phyloP scores from a whole-genome alignment of 1,140 invertebrate species.

The Ptiloglossa arizonensis region DNA sequence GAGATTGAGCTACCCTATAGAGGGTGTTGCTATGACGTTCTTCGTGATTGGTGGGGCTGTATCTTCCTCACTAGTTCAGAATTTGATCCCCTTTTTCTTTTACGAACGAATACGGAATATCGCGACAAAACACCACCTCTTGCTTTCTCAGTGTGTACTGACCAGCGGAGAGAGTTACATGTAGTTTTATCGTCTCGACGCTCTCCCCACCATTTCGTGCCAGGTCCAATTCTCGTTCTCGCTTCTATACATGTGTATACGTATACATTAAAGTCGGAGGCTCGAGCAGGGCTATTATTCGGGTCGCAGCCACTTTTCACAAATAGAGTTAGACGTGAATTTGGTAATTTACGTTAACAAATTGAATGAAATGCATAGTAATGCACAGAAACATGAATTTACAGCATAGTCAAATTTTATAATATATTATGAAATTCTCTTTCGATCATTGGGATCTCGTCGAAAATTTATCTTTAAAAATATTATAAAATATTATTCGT shows the following conservation, averaged over 20 bases:
- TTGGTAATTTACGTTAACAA: no score
- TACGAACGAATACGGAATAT: not conserved
- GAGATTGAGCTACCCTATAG: not conserved
- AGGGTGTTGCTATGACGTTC: not conserved
- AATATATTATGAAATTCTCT: no score
- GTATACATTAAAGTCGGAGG: not conserved
- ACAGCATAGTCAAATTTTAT: no score
- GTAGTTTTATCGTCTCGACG: constrained; percentile 60
- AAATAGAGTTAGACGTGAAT: not conserved
- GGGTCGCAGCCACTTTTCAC: constrained; percentile 13
- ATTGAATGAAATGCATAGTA: no score
- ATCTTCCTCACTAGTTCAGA: not conserved
- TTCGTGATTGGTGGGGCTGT: not conserved
- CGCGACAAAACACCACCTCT: constrained; percentile 7
- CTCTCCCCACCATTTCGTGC: constrained; percentile 7
- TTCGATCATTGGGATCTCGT: no score
- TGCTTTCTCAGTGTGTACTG: constrained; percentile 39
- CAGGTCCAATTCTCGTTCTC: constrained; percentile 13
- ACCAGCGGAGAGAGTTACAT: constrained; percentile 42
- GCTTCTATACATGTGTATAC: not conserved
- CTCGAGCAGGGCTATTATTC: constrained; percentile 7
- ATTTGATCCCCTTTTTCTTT: not conserved
- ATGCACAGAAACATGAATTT: no score
- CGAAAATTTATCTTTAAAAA: no score
- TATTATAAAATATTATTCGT: no score